These are phyloP conservation scores for Columba janthina DNA, from an alignment of 2,113 vertebrate species.

Conservation along the genomic window DNA sequence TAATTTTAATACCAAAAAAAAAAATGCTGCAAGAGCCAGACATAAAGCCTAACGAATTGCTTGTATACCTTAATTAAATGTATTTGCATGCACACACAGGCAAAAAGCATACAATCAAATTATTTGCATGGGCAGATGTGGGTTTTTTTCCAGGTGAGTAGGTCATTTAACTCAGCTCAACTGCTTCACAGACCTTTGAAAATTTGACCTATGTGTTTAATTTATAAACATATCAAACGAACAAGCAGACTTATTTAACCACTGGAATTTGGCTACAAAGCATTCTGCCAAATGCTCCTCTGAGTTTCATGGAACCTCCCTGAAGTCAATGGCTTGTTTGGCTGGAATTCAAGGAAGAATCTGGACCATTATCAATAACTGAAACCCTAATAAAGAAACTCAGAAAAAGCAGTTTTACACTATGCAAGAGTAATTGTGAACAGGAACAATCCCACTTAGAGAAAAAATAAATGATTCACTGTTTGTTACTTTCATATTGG, in stretches of 20 bases:
- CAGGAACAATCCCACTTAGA: constrained; percentile 3
- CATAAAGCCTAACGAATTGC: background rate
- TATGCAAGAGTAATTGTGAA: constrained; percentile 22
- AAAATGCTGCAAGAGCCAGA: background rate
- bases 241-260: constrained; percentile 56
- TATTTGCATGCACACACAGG: background rate
- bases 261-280: constrained; percentile 58
- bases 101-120: background rate
- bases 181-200: constrained; percentile 7
- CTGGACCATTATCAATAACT: constrained; percentile 55
- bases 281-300: constrained; percentile 37
- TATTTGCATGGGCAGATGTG: background rate
- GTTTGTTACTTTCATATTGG: constrained; percentile 37
- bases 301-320: constrained; percentile 40
- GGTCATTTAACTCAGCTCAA: constrained; percentile 23
- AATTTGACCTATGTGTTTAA: constrained; percentile 39
- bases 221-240: constrained; percentile 63
- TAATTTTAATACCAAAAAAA: background rate
- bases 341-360: constrained; percentile 47
- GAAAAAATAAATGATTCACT: constrained; percentile 26
- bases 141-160: background rate
- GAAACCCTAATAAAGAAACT: constrained; percentile 40
- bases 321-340: constrained; percentile 58
- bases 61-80: background rate
- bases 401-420: constrained; percentile 41